Base-by-base conservation (phyloP, 2,113 vertebrate genomes). In the Okapia johnstoni region DNA sequence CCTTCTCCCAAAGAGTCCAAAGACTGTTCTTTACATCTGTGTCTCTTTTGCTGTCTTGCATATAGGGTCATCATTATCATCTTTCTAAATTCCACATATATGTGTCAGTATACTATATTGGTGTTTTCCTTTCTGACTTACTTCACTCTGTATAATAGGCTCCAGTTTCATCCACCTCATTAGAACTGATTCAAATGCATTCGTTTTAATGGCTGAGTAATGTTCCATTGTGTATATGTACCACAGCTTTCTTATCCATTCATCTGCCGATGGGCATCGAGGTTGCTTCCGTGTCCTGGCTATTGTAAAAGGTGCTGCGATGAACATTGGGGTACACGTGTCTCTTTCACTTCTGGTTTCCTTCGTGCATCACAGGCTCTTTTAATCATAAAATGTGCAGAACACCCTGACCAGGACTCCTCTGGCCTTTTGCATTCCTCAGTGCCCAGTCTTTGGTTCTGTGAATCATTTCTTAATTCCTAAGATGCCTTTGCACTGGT, bases 351-450 rank as follows among this genome's bases (percentile, higher is more conserved):
- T 40, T 25, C 66, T 73, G 36, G 36, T 23, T 73, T 73, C 66
- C 36, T 73, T 0, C 6, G 66, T 2, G 1, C 21, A 54, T 25
- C 33, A 23, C 30, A 17, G 3, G 2, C 19, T 30, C 19, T 33
- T 26, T 40, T 6, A 28, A 46, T 7, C 17, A 2, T 17, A 54
- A n/a, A 14, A 57, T 48, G 28, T 28, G 19, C 61, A 84, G 25
- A 52, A 60, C 1, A 5, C 9, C 30, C 48, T 89, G 85, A 28
- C 66, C 57, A 84, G 33, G 50, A 6, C 23, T 81, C 28, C 58
- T 33, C 21, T 3, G 1, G 6, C 50, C 54, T 36, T 43, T 46
- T 60, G 26, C 40, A 21, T 25, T 91, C 40, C 61, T 93, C 33
- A 3, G 15, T 13, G 70, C n/a, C n/a, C 54, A 25, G 2, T 21